Base-by-base conservation (phyloP, 35 echinoderm and acorn worm genomes). In the Lytechinus variegatus region DNA sequence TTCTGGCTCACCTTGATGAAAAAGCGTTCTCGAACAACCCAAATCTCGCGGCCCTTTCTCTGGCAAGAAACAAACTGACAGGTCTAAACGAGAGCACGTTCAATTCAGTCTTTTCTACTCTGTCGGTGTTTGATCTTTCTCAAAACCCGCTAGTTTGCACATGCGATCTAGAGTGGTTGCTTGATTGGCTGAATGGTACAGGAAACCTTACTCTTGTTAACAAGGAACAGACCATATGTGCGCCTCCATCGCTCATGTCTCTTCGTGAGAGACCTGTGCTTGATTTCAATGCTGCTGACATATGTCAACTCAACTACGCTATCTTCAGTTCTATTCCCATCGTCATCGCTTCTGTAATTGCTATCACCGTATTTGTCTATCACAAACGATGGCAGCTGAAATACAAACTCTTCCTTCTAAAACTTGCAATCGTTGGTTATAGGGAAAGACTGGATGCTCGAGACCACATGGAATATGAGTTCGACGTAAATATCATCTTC, bases 401-500 rank as follows among this genome's bases (percentile, higher is more conserved):
- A 10, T 54, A 55, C 53, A 93, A 93, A 93, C 27, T 54, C 52
- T 93, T 93, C 55, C 92, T 55, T 19, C 27, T 93, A 27, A 93
- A 57, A 57, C 92, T 93, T 8, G n/a, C 27, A 3, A 27, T 93
- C 5, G 12, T 19, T 93, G 92, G 92, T 19, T 93, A 93, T 57
- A 53, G 53, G 29, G 92, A 93, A 54, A 55, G 28, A 6, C 52
- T 12, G 28, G 92, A 93, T 54, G 92, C 52, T 16, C 92, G 92
- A 12, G 52, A 55, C 52, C 14, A 54, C 10, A 54, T 21, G 4
- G 92, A 93, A 19, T 93, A 93, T 44, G 53, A 57, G 19, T 93
- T 53, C 54, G 92, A 93, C 9, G 9, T 93, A 44, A 93, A 93
- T 57, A 57, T 93, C 19, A 93, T 93, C 13, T 93, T 11, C 92